Conservation (phyloP, 2,888 invertebrate genomes). For the Pristionchus mayeri region DNA sequence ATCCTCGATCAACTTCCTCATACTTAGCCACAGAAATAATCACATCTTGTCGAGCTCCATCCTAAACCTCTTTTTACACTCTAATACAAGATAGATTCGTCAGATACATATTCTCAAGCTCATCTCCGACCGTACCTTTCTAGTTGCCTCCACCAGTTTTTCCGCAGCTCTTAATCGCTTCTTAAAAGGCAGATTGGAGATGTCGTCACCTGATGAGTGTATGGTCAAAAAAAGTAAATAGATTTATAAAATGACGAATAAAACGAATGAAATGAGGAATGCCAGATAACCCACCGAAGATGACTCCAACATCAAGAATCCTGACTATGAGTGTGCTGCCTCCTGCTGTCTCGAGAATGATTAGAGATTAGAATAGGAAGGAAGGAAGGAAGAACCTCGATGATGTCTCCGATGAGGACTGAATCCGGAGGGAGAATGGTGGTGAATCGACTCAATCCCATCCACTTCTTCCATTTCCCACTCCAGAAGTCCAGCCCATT, state of each 20-base stretch:
- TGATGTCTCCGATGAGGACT: neutral
- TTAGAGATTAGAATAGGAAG: no score
- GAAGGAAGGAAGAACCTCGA: neutral
- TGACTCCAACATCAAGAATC: slow-evolving; percentile 28
- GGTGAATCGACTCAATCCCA: neutral
- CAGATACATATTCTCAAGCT: no score
- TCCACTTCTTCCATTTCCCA: neutral
- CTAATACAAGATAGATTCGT: no score
- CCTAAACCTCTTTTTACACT: neutral
- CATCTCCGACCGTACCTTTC: neutral
- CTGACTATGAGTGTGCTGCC: neutral
- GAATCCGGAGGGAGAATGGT: slow-evolving; percentile 12
- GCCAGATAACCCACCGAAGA: slow-evolving; percentile 15
- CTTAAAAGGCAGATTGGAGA: slow-evolving; percentile 32
- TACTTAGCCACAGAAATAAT: neutral
- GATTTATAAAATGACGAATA: no score
- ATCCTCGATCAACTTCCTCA: neutral
- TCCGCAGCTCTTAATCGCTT: slow-evolving; percentile 17
- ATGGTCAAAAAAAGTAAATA: no score
- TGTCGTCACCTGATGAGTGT: slow-evolving; percentile 14
- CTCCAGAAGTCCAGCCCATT: slow-evolving; percentile 23
- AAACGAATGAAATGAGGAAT: no score
- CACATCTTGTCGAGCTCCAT: slow-evolving; percentile 16
- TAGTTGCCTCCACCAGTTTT: neutral
- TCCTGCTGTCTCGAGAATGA: neutral